Conservation (phyloP, 37 sponge, comb jelly and placozoan genomes). For the Halichondria panicea region DNA sequence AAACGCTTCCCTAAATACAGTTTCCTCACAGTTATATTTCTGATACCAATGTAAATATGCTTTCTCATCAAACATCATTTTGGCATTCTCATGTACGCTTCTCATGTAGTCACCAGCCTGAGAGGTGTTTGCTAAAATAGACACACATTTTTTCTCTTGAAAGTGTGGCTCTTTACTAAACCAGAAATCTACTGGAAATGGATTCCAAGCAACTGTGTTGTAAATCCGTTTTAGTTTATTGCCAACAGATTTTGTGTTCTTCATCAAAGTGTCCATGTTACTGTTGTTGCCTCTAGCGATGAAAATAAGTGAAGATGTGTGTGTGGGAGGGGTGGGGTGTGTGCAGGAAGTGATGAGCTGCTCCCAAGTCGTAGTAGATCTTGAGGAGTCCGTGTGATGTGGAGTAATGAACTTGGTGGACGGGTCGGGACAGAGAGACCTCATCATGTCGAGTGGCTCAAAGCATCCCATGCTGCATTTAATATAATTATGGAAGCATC, state of each 20-base stretch:
- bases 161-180: constrained; percentile 34
- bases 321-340: not conserved
- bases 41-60: constrained; percentile 91
- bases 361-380: constrained; percentile 35
- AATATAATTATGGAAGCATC: too few relatives aligned
- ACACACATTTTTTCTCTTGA: constrained; percentile 24
- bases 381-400: constrained; percentile 10
- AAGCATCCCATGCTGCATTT: too few relatives aligned
- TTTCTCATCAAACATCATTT: constrained; percentile 32
- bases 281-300: constrained; percentile 19
- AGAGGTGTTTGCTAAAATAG: constrained; percentile 48
- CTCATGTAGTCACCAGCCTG: constrained; percentile 29
- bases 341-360: constrained; percentile 2
- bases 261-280: constrained; percentile 5
- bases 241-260: constrained; percentile 7
- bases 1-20: constrained; percentile 57
- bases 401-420: constrained; percentile 55
- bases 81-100: constrained; percentile 34
- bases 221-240: constrained; percentile 33
- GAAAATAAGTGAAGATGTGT: constrained; percentile 3
- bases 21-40: constrained; percentile 56
- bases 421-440: constrained; percentile 57
- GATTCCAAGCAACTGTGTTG: constrained; percentile 68
- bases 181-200: constrained; percentile 72
- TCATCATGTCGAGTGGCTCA: constrained; percentile 64